Percentiles rank a stretch among this genome's conserved stretches.
Evolutionary conservation across 2,888 invertebrate genomes (phyloP).

Genomic region (Hylaea fasciaria): DNA sequence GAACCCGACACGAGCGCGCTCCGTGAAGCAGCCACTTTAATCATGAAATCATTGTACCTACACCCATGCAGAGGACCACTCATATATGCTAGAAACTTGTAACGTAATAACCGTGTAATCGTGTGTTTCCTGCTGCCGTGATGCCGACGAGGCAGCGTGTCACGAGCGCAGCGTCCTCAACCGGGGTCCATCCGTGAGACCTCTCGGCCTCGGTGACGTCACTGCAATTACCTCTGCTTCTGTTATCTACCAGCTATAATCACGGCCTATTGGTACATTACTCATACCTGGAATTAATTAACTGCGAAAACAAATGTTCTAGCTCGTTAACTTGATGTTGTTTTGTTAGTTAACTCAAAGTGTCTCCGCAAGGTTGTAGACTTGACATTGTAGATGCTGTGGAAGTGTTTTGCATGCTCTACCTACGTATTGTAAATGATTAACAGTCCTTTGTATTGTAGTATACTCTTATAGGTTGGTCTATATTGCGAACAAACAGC

Average conservation of each 20-base stretch:
- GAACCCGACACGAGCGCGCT: constrained; percentile 31
- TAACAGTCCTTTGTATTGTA: constrained; percentile 5
- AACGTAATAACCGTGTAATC: constrained; percentile 42
- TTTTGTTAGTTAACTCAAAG: constrained; percentile 24
- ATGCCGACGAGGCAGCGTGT: constrained; percentile 61
- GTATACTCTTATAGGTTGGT: neutral
- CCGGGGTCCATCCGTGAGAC: constrained; percentile 55
- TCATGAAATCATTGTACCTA: constrained; percentile 30
- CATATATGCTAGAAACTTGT: constrained; percentile 34
- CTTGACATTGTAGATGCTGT: constrained; percentile 29
- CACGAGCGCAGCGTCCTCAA: constrained; percentile 68
- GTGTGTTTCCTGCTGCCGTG: constrained; percentile 65
- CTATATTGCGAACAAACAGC: neutral
- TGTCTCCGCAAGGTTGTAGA: constrained; percentile 32
- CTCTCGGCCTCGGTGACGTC: constrained; percentile 70
- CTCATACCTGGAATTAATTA: constrained; percentile 40
- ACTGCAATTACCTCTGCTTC: constrained; percentile 56
- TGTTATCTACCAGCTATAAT: constrained; percentile 57
- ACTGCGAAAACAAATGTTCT: constrained; percentile 31
- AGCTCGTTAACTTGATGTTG: constrained; percentile 32
- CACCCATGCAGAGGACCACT: constrained; percentile 32
- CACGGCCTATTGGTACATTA: constrained; percentile 52
- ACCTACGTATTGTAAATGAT: constrained; percentile 16
- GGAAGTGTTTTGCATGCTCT: constrained; percentile 15
- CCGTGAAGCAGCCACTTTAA: constrained; percentile 52